phyloP scores from a whole-genome alignment of 1,140 invertebrate genomes.

The Stegodyphus mimosarum region DNA sequence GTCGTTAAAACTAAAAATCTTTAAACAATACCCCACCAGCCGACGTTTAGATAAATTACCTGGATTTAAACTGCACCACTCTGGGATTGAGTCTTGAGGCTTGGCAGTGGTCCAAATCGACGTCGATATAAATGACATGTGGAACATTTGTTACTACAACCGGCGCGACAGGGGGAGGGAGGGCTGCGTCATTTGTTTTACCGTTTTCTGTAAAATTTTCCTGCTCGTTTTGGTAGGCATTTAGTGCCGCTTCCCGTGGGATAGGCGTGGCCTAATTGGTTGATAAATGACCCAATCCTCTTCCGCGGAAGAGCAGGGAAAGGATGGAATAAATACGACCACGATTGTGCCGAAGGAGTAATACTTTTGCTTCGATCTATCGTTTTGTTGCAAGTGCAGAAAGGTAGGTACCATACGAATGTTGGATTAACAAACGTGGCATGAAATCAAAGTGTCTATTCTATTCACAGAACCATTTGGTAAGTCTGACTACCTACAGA shows the following conservation, averaged over 20 bases:
- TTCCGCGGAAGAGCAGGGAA: too few species aligned
- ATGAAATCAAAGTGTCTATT: too few species aligned
- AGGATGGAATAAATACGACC: too few species aligned
- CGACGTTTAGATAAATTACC: slow-evolving; percentile 37
- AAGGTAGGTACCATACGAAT: too few species aligned
- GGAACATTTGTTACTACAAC: slow-evolving; percentile 54
- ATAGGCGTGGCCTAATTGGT: slow-evolving; percentile 50
- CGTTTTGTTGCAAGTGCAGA: too few species aligned
- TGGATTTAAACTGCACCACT: slow-evolving; percentile 43
- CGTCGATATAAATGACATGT: slow-evolving; percentile 51
- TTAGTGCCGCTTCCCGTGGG: neutral
- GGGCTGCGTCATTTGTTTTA: slow-evolving; percentile 38
- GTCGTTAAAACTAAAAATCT: too few species aligned
- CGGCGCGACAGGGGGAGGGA: slow-evolving; percentile 28
- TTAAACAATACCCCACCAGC: too few species aligned
- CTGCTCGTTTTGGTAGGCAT: slow-evolving; percentile 35
- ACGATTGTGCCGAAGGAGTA: too few species aligned
- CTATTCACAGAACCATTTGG: too few species aligned
- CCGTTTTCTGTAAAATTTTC: slow-evolving; percentile 5
- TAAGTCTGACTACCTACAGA: too few species aligned
- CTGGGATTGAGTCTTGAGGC: slow-evolving; percentile 37
- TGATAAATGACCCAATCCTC: neutral
- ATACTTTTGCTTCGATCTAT: too few species aligned
- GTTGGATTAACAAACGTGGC: too few species aligned
- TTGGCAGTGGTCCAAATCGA: slow-evolving; percentile 48